Percentiles rank a stretch among this genome's conserved stretches.
Conservation (phyloP, 2,113 vertebrate species). For the Centrocercus urophasianus region DNA sequence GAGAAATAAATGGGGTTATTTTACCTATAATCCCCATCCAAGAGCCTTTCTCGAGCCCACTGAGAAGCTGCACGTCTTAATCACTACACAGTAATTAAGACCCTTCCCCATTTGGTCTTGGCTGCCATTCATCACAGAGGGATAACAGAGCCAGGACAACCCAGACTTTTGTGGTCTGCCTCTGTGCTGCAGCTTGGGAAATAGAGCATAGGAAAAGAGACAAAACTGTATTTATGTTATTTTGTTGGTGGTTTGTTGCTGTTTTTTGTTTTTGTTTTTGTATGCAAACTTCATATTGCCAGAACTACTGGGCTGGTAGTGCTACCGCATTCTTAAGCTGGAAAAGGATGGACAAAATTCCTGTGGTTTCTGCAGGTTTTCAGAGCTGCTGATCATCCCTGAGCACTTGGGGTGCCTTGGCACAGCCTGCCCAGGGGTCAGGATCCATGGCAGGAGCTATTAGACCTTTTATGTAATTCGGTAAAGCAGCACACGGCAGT, state of each 20-base stretch:
- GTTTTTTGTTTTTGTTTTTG: neutral
- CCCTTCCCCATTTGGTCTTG: rapidly evolving
- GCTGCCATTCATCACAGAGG: neutral
- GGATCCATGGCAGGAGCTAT: neutral
- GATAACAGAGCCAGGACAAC: neutral
- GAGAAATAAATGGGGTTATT: neutral
- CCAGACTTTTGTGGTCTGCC: neutral
- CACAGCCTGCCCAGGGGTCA: rapidly evolving
- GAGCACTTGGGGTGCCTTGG: neutral
- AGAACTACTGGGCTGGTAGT: neutral
- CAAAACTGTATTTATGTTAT: neutral
- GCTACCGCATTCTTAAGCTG: neutral
- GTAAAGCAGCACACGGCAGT: neutral
- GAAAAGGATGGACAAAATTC: neutral
- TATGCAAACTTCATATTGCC: neutral
- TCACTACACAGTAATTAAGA: neutral
- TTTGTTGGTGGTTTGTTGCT: neutral
- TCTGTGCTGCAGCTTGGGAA: neutral
- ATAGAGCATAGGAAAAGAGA: neutral
- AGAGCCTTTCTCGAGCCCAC: neutral
- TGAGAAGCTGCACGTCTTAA: neutral
- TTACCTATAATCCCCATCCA: neutral
- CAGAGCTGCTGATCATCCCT: neutral
- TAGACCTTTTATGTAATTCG: constrained; percentile 1
- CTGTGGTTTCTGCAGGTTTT: neutral